Percentiles rank a stretch among this genome's conserved stretches.
Conservation (phyloP, 2,797 vertebrate genomes). For the Gymnodraco acuticeps region DNA sequence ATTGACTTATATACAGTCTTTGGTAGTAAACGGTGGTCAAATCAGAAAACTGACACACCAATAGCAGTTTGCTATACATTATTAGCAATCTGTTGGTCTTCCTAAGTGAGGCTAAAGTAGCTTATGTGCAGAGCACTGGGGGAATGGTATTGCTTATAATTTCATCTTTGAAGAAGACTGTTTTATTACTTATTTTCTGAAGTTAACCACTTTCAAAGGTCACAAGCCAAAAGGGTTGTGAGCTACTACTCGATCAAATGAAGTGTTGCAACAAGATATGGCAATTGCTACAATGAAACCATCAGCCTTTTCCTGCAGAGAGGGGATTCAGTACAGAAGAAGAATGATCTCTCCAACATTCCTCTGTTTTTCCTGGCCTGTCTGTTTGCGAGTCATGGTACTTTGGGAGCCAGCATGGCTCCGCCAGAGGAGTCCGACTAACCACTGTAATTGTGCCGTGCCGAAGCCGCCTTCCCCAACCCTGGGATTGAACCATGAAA, state of each 20-base stretch:
- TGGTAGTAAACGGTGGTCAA: background rate
- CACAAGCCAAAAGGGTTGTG: conserved; percentile 17
- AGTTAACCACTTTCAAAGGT: conserved; percentile 6
- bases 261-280: conserved; percentile 34
- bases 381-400: conserved; percentile 72
- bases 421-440: conserved; percentile 79
- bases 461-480: conserved; percentile 75
- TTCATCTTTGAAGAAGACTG: conserved; percentile 11
- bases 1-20: too few species aligned
- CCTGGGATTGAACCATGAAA: conserved; percentile 82
- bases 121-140: background rate
- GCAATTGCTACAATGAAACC: conserved; percentile 50
- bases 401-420: conserved; percentile 76
- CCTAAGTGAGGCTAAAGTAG: background rate
- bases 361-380: conserved; percentile 77
- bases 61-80: background rate
- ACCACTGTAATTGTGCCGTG: conserved; percentile 82
- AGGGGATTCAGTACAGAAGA: conserved; percentile 44
- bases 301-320: conserved; percentile 37
- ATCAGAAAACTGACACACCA: conserved; percentile 7
- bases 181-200: conserved; percentile 7
- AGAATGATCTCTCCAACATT: conserved; percentile 67
- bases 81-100: conserved; percentile 1
- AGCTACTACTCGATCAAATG: conserved; percentile 40
- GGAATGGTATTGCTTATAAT: conserved; percentile 4